Evolutionary conservation across 1,140 invertebrate species (phyloP), one percentile per base, ranked within the genome.

Genomic region (Venustaconcha ellipsiformis): DNA sequence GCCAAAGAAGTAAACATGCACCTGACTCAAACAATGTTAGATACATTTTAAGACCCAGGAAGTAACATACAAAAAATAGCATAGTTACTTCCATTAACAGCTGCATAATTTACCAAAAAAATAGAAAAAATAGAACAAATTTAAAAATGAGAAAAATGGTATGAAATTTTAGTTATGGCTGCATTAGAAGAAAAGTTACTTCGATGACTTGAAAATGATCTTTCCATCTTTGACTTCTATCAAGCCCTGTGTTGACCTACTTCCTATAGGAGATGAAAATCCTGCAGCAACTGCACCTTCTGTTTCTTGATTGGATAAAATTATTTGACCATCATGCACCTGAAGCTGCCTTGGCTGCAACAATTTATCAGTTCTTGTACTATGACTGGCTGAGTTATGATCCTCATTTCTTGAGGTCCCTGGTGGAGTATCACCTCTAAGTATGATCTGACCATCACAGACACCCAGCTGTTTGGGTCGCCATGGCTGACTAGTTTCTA

Each of bases 281-380:
- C 55, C 69, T 23, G 17, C 63, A 48, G 14, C 18, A 11, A 67
- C 20, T 26, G 56, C 60, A 14, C 57, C 2, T 15, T 58, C 75
- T 14, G 26, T 17, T 6, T 70, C 69, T 37, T 74, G 63, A 74
- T 26, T 73, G 17, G 72, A 72, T 48, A 83, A 67, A 59, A 84
- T 67, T 18, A 84, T 84, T 70, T 82, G 79, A 11, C 83, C 83
- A 58, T 70, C 80, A 18, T 80, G 77, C 55, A 84, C 83, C 30
- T 67, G 74, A 59, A 78, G 57, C 56, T 77, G 75, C 37, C 14
- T 59, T 20, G 69, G 78, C 70, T 67, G 63, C 37, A 48, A 48
- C 11, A 48, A 11, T 48, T 48, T 48, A 48, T 48, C 37, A 48
- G 37, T 74, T 12, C 62, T 72, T 13, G 20, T 57, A 30, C 62